Evolutionary conservation across 2,888 invertebrate species (phyloP).

Genomic region (Strigamia transsilvanica): DNA sequence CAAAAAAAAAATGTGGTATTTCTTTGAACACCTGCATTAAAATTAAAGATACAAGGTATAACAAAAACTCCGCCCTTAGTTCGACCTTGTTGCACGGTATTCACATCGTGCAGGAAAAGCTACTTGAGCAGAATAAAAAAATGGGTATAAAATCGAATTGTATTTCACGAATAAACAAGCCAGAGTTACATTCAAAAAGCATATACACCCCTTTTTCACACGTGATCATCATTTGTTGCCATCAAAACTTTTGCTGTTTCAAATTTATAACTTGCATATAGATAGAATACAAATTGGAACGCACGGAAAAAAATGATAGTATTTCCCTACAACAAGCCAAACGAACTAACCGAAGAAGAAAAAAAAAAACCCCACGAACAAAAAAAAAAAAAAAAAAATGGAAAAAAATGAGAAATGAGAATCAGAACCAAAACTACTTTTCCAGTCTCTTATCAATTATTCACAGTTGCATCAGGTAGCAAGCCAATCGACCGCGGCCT

Average conservation of each 20-base stretch:
- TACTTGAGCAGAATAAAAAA: conserved; percentile 22
- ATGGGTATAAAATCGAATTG: conserved; percentile 23
- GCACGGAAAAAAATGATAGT: neutral
- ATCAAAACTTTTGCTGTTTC: conserved; percentile 36
- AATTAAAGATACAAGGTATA: neutral
- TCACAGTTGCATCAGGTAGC: conserved; percentile 39
- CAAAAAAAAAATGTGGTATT: neutral
- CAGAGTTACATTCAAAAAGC: conserved; percentile 7
- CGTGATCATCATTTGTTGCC: conserved; percentile 8
- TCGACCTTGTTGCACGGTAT: neutral
- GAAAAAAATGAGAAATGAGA: conserved; percentile 20
- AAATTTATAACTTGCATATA: conserved; percentile 32
- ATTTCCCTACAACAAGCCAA: neutral
- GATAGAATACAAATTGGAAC: conserved; percentile 24
- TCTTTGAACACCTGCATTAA: neutral
- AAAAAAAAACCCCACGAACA: no score
- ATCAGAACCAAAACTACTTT: conserved; percentile 29
- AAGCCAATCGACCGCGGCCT: conserved; percentile 32
- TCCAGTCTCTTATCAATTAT: conserved; percentile 42
- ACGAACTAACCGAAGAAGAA: no score
- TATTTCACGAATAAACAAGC: conserved; percentile 16
- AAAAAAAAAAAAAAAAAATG: neutral
- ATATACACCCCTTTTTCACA: conserved; percentile 18
- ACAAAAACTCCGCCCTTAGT: neutral
- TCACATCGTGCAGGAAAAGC: neutral